Conservation (phyloP, 2,113 vertebrate species). For the Prolemur simus region DNA sequence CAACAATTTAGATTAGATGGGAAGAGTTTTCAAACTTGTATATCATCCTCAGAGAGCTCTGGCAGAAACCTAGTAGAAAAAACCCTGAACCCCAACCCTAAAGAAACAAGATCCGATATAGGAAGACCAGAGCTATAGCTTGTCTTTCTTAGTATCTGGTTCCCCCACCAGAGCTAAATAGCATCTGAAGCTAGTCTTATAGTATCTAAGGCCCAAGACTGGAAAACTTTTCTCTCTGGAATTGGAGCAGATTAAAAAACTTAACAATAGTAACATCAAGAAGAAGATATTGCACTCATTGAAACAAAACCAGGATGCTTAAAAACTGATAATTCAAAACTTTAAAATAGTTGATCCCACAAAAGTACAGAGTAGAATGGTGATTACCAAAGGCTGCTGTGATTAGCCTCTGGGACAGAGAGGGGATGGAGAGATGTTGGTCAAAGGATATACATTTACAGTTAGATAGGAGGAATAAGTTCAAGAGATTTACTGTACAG, state of each 20-base stretch:
- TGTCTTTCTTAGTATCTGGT: background rate
- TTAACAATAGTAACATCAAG: background rate
- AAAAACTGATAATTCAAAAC: background rate
- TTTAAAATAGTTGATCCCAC: background rate
- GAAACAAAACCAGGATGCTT: conserved; percentile 33
- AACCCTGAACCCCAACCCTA: background rate
- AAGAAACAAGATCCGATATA: background rate
- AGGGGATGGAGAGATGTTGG: background rate
- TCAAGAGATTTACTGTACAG: background rate
- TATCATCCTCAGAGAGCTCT: background rate
- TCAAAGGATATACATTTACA: background rate
- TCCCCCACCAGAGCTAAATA: background rate
- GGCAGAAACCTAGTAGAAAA: background rate
- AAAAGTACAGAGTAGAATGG: background rate
- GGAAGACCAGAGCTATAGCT: background rate
- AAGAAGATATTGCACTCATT: background rate
- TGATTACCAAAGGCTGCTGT: background rate
- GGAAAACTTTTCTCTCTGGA: background rate
- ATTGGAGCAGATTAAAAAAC: background rate
- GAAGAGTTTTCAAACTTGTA: background rate
- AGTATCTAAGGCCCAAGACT: background rate
- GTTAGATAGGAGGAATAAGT: background rate
- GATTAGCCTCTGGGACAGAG: background rate
- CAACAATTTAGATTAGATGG: background rate
- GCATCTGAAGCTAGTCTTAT: background rate